Percentiles rank a stretch among this genome's conserved stretches.
Conservation (phyloP, 2,113 vertebrate genomes). For the Scartelaos histophorus region DNA sequence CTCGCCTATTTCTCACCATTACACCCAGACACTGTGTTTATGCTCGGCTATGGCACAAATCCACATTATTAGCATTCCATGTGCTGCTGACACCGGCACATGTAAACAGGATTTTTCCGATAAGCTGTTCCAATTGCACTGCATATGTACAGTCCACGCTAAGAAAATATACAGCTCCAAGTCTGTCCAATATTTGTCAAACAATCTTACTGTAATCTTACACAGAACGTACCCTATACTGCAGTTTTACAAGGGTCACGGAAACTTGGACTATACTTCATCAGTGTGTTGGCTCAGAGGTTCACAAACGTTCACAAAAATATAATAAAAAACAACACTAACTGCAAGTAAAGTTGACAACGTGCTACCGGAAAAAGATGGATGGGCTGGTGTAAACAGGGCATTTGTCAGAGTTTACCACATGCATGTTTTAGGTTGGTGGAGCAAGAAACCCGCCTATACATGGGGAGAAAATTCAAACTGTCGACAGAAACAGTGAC, state of each 20-base stretch:
- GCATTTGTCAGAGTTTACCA: too few species aligned
- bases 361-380: neutral
- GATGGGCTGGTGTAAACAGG: too few species aligned
- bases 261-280: slow-evolving; percentile 5
- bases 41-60: slow-evolving; percentile 32
- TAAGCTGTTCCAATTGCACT: slow-evolving; percentile 21
- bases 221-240: slow-evolving; percentile 12
- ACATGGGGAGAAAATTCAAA: too few species aligned
- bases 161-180: slow-evolving; percentile 37
- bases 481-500: too few species aligned
- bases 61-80: slow-evolving; percentile 29
- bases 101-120: slow-evolving; percentile 27
- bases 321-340: neutral
- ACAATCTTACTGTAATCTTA: slow-evolving; percentile 32
- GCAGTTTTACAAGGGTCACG: slow-evolving; percentile 10
- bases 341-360: neutral
- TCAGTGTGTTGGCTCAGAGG: neutral
- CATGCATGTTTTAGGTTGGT: too few species aligned
- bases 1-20: slow-evolving; percentile 24
- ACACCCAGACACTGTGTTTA: slow-evolving; percentile 15
- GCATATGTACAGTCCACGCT: slow-evolving; percentile 14
- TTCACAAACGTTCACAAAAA: neutral
- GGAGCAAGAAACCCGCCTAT: too few species aligned
- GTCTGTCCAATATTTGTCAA: slow-evolving; percentile 24
- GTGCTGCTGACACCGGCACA: neutral